phyloP scores from a whole-genome alignment of 1,140 invertebrate species.

The Protaetia brevitarsis region DNA sequence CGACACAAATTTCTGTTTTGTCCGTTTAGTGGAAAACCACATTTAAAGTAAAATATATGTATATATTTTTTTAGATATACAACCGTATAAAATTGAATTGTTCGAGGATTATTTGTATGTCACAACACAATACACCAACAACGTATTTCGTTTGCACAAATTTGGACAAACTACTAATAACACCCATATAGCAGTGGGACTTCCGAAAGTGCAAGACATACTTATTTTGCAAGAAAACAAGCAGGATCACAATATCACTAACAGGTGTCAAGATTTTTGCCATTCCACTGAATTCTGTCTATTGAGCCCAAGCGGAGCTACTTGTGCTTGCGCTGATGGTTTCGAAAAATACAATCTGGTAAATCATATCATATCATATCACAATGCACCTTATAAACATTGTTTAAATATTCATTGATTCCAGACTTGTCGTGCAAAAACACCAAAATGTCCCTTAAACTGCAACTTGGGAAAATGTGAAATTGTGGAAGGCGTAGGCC shows the following conservation, averaged over 20 bases:
- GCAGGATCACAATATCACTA: slow-evolving; percentile 53
- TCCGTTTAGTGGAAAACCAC: too few relatives aligned
- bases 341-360: slow-evolving; percentile 45
- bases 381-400: neutral
- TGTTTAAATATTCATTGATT: neutral
- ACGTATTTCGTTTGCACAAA: slow-evolving; percentile 67
- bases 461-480: slow-evolving; percentile 59
- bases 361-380: slow-evolving; percentile 27
- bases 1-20: neutral
- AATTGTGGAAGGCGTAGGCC: slow-evolving; percentile 47
- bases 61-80: slow-evolving; percentile 45
- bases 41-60: neutral
- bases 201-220: slow-evolving; percentile 60
- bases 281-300: slow-evolving; percentile 59
- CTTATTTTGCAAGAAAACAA: slow-evolving; percentile 66
- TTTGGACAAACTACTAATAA: slow-evolving; percentile 59
- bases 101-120: slow-evolving; percentile 72
- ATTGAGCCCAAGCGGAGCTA: slow-evolving; percentile 50
- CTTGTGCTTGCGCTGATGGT: slow-evolving; percentile 68
- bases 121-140: slow-evolving; percentile 61
- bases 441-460: slow-evolving; percentile 44
- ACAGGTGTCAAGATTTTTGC: slow-evolving; percentile 55
- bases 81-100: slow-evolving; percentile 68
- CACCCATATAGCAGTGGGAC: slow-evolving; percentile 55
- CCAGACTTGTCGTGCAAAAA: slow-evolving; percentile 35